Conservation (phyloP, 2,113 vertebrate species). For the Oryctolagus cuniculus region DNA sequence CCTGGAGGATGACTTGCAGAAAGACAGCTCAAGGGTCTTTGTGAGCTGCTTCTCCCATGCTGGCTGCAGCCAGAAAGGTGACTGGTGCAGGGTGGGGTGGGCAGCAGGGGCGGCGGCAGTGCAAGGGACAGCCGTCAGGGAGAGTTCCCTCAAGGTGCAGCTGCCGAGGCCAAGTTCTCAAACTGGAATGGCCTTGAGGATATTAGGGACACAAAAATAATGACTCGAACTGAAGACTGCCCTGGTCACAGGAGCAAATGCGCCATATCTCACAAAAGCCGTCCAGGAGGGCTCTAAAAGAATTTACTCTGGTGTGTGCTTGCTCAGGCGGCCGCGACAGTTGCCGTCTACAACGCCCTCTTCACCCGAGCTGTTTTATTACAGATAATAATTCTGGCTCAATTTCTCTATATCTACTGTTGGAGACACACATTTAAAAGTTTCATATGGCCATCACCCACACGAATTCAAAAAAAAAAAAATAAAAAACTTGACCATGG, state of each 20-base stretch:
- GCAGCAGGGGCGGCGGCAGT: rapidly evolving
- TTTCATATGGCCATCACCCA: background rate
- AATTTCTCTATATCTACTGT: background rate
- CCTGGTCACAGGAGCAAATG: background rate
- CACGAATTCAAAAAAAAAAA: background rate
- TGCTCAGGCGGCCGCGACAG: rapidly evolving
- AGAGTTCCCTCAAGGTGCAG: background rate
- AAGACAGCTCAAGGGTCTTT: rapidly evolving
- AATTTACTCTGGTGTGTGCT: background rate
- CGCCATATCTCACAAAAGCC: background rate
- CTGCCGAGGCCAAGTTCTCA: background rate
- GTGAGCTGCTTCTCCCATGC: rapidly evolving
- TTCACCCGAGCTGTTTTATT: background rate
- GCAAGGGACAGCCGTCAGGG: background rate
- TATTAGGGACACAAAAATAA: background rate
- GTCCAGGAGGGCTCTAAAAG: background rate
- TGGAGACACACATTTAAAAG: background rate
- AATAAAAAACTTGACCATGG: background rate
- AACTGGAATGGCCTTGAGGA: background rate
- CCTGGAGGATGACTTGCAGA: rapidly evolving
- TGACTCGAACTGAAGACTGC: background rate
- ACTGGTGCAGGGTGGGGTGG: rapidly evolving
- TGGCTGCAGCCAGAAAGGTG: rapidly evolving
- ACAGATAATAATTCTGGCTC: slow-evolving; percentile 25
- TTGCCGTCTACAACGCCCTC: background rate